These are phyloP conservation scores for Acrobasis consociella DNA, from an alignment of 2,888 invertebrate species.

Conservation along the genomic window DNA sequence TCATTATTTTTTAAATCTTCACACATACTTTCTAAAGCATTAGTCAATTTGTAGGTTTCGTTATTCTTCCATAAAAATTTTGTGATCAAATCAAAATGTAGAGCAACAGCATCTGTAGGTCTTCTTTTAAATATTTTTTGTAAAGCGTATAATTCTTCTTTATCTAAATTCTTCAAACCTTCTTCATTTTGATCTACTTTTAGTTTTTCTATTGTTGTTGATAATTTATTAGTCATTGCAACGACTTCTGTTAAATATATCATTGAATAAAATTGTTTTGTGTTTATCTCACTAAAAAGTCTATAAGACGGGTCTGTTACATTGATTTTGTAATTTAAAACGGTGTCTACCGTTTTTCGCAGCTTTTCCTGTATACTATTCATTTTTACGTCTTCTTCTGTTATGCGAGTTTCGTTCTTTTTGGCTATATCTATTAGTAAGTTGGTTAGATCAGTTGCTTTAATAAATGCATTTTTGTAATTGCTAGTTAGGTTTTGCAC, in stretches of 20 bases:
- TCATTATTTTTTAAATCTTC: conserved; percentile 49
- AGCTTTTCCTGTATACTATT: conserved; percentile 54
- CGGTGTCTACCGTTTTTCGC: conserved; percentile 47
- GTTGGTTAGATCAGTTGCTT: conserved; percentile 46
- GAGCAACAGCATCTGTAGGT: conserved; percentile 55
- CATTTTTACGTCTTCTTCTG: conserved; percentile 45
- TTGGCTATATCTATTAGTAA: conserved; percentile 47
- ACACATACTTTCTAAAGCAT: conserved; percentile 54
- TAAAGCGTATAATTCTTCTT: conserved; percentile 53
- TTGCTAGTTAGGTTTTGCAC: conserved; percentile 57
- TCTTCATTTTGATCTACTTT: conserved; percentile 41
- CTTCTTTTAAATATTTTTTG: conserved; percentile 61
- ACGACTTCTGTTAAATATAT: conserved; percentile 65
- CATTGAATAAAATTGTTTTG: conserved; percentile 54
- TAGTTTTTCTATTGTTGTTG: conserved; percentile 45
- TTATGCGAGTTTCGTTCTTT: conserved; percentile 45
- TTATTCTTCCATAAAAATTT: conserved; percentile 53
- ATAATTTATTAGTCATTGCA: conserved; percentile 57
- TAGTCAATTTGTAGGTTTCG: conserved; percentile 49
- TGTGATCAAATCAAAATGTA: conserved; percentile 68
- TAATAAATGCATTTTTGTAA: conserved; percentile 56
- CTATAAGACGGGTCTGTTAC: conserved; percentile 50
- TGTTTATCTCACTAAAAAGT: conserved; percentile 56
- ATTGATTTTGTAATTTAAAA: conserved; percentile 58
- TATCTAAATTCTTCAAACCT: conserved; percentile 42